Percentiles rank a stretch among this genome's conserved stretches.
Conservation (phyloP, 2,888 invertebrate genomes). For the Stenodera caucasica region DNA sequence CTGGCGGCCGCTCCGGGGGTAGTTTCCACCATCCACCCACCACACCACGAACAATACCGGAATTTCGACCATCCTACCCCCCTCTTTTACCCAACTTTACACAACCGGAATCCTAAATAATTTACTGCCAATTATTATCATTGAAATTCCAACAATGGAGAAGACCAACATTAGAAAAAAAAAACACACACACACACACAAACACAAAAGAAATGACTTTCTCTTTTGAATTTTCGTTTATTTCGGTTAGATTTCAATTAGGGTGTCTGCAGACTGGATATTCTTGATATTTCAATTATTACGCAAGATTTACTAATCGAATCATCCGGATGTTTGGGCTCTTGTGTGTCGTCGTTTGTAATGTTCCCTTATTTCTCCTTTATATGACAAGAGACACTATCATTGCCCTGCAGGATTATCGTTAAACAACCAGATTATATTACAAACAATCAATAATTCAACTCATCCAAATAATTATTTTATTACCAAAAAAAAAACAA, state of each 20-base stretch:
- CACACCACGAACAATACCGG: constrained; percentile 9
- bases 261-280: constrained; percentile 34
- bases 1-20: constrained; percentile 65
- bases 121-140: constrained; percentile 48
- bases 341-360: constrained; percentile 37
- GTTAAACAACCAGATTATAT: constrained; percentile 48
- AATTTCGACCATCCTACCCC: constrained; percentile 36
- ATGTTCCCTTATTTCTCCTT: constrained; percentile 29
- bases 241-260: constrained; percentile 36
- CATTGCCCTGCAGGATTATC: constrained; percentile 39
- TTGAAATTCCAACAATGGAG: too few relatives aligned
- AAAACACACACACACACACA: too few relatives aligned
- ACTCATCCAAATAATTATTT: too few relatives aligned
- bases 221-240: neutral
- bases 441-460: too few relatives aligned
- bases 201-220: constrained; percentile 4
- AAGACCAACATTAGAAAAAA: too few relatives aligned
- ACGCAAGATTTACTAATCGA: constrained; percentile 54
- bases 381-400: constrained; percentile 24
- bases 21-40: constrained; percentile 58
- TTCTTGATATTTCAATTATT: constrained; percentile 54
- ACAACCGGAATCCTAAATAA: constrained; percentile 46
- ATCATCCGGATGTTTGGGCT: constrained; percentile 50
- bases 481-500: too few relatives aligned
- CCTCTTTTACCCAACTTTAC: constrained; percentile 43